Evolutionary conservation across 2,888 invertebrate genomes (phyloP).

Genomic region (Notocelia uddmanniana): DNA sequence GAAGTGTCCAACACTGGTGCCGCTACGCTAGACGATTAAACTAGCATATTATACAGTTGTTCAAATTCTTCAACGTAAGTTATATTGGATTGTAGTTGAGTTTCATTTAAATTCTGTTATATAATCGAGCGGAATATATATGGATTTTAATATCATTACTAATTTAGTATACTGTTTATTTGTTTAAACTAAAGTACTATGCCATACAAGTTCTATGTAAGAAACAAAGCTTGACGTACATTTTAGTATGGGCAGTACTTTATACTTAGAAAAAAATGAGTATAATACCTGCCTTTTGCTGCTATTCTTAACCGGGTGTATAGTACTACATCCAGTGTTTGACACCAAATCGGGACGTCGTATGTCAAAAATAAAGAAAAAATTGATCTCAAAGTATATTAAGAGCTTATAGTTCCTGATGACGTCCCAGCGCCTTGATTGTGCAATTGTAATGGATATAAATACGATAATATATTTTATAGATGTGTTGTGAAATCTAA

Average conservation of each 20-base stretch:
- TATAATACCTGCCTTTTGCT: too few relatives aligned
- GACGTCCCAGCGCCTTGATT: conserved; percentile 63
- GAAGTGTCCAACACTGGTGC: too few relatives aligned
- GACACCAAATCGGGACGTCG: conserved; percentile 41
- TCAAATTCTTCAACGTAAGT: too few relatives aligned
- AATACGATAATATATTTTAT: conserved; percentile 31
- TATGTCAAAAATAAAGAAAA: conserved; percentile 38
- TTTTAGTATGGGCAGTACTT: too few relatives aligned
- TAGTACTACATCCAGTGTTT: conserved; percentile 24
- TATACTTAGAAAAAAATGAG: too few relatives aligned
- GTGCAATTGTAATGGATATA: conserved; percentile 58
- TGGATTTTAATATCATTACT: not conserved
- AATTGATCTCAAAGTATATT: conserved; percentile 51
- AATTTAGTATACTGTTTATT: too few relatives aligned
- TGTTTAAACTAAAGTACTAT: too few relatives aligned
- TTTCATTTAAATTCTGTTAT: not conserved
- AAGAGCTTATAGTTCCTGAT: conserved; percentile 76
- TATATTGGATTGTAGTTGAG: not conserved
- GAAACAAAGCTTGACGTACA: too few relatives aligned
- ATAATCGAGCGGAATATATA: not conserved
- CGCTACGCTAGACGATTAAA: not conserved
- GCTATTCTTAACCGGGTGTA: not conserved
- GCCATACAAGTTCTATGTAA: too few relatives aligned
- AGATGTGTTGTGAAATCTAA: conserved; percentile 25
- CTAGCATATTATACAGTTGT: not conserved